A percentile compares a stretch with the other conserved stretches of the same genome.
These are phyloP conservation scores for Ormyrus pomaceus DNA, from an alignment of 2,888 invertebrate species.

Conservation along the genomic window DNA sequence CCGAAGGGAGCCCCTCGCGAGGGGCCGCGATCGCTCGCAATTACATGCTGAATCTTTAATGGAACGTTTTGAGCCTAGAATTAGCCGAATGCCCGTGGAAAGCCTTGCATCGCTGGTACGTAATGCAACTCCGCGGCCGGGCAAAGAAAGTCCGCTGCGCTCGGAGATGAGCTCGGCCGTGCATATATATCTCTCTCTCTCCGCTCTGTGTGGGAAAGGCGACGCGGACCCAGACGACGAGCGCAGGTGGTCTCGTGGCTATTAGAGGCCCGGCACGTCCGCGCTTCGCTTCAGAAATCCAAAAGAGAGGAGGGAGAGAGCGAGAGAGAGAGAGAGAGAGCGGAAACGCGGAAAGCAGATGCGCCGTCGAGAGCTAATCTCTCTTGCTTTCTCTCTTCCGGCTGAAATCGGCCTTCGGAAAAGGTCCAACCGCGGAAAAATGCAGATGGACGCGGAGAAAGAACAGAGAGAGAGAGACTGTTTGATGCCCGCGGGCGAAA, in stretches of 20 bases:
- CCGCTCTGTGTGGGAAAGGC: conserved; percentile 55
- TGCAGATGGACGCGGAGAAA: no score
- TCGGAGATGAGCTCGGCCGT: neutral
- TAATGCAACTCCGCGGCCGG: conserved; percentile 66
- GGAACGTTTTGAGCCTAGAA: conserved; percentile 75
- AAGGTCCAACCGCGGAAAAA: no score
- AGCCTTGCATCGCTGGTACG: conserved; percentile 67
- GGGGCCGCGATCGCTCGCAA: conserved; percentile 72
- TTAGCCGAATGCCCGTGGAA: conserved; percentile 74
- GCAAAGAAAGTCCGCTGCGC: conserved; percentile 27
- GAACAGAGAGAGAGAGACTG: no score
- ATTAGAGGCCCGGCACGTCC: conserved; percentile 42
- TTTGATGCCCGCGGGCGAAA: no score
- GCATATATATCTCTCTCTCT: neutral
- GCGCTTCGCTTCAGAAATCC: conserved; percentile 14
- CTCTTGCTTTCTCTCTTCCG: no score
- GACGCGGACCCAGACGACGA: neutral
- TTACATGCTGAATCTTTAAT: conserved; percentile 76
- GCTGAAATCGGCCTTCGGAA: no score
- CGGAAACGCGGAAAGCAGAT: conserved; percentile 14
- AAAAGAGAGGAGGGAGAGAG: neutral
- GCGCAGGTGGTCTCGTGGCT: conserved; percentile 48
- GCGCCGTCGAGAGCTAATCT: neutral
- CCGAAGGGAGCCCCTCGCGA: conserved; percentile 9
- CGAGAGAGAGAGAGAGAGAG: neutral